These are phyloP conservation scores for Zeuzera pyrina DNA, from an alignment of 2,888 invertebrate genomes.

Conservation along the genomic window DNA sequence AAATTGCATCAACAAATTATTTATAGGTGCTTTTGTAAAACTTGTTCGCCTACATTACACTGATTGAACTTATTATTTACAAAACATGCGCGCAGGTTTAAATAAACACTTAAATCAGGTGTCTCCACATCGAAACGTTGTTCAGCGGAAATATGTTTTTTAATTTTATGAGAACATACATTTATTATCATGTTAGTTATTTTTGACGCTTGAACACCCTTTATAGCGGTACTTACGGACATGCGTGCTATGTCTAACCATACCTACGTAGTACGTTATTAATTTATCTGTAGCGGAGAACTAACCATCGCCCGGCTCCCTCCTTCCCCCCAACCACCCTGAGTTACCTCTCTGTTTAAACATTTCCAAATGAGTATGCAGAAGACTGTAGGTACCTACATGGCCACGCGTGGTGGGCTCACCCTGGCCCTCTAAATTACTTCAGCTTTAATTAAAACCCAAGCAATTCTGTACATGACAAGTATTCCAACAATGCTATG, in stretches of 20 bases:
- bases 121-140: too few relatives aligned
- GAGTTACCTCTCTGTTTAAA: constrained; percentile 50
- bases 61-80: too few relatives aligned
- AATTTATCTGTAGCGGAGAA: constrained; percentile 70
- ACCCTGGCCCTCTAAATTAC: constrained; percentile 64
- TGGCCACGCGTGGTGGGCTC: constrained; percentile 41
- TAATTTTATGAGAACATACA: too few relatives aligned
- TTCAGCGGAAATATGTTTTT: too few relatives aligned
- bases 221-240: constrained; percentile 39
- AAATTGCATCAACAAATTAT: too few relatives aligned
- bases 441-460: constrained; percentile 69
- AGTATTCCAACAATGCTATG: constrained; percentile 56
- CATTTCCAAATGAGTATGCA: constrained; percentile 71
- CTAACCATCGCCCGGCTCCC: constrained; percentile 53
- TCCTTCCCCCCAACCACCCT: constrained; percentile 25
- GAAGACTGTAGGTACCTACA: constrained; percentile 60
- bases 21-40: too few relatives aligned
- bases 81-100: too few relatives aligned
- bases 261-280: constrained; percentile 56
- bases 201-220: constrained; percentile 35
- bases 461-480: constrained; percentile 68
- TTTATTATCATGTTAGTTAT: too few relatives aligned
- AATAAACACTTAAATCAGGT: too few relatives aligned
- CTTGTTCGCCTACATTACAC: too few relatives aligned
- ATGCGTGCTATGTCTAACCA: constrained; percentile 55